A percentile compares a stretch with the other conserved stretches of the same genome.
Conservation (phyloP, 1,140 invertebrate genomes). For the Sarcophaga bullata region DNA sequence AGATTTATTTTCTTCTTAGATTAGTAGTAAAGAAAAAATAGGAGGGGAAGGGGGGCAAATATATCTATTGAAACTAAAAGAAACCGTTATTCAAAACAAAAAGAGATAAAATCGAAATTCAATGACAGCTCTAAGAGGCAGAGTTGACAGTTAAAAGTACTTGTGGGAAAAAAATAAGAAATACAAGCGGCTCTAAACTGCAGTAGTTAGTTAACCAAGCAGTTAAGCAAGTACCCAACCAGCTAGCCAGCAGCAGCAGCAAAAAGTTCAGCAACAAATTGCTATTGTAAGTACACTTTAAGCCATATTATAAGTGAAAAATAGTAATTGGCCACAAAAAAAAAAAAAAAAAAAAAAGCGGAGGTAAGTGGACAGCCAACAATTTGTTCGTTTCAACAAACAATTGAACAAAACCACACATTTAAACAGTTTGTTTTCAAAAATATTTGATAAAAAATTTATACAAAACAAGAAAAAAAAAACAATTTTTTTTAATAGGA, state of each 20-base stretch:
- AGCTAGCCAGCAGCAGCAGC: not conserved
- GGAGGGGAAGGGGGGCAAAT: not conserved
- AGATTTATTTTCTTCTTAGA: not conserved
- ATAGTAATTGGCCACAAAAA: not conserved
- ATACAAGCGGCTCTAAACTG: too few relatives aligned
- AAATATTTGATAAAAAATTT: too few relatives aligned
- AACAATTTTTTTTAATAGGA: too few relatives aligned
- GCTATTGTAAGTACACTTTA: not conserved
- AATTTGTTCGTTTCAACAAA: not conserved
- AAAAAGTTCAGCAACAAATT: not conserved
- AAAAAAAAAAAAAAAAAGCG: not conserved
- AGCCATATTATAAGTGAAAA: not conserved
- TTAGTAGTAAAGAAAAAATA: not conserved
- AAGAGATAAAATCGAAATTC: not conserved
- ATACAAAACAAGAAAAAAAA: too few relatives aligned
- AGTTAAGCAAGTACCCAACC: too few relatives aligned
- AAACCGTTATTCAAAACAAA: not conserved
- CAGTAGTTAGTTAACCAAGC: too few relatives aligned
- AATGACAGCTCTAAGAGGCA: slow-evolving; percentile 34
- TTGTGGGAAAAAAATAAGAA: not conserved
- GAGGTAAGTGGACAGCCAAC: not conserved
- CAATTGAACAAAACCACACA: not conserved
- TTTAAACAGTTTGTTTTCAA: not conserved
- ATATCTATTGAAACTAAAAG: slow-evolving; percentile 5
- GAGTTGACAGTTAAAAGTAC: slow-evolving; percentile 38